These are phyloP conservation scores for Chromis chromis DNA, from an alignment of 2,797 vertebrate species.

Conservation along the genomic window DNA sequence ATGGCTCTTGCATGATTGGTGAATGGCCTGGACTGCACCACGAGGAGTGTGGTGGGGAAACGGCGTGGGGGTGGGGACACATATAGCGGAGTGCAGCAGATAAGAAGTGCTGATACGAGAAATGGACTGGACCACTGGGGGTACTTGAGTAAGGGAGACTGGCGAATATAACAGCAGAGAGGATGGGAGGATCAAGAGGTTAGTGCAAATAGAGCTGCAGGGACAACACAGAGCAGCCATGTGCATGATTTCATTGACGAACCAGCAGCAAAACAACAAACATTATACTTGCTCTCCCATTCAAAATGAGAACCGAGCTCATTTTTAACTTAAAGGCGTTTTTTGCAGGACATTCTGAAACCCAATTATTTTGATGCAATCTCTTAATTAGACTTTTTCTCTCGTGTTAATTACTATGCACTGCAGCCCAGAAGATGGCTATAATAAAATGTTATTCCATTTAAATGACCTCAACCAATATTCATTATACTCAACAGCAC, in stretches of 20 bases:
- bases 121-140: conserved; percentile 73
- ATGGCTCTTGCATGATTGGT: conserved; percentile 64
- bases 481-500: conserved; percentile 16
- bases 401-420: conserved; percentile 53
- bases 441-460: conserved; percentile 48
- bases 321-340: conserved; percentile 28
- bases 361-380: conserved; percentile 62
- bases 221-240: conserved; percentile 32
- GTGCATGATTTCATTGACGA: conserved; percentile 34
- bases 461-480: conserved; percentile 46
- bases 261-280: conserved; percentile 29
- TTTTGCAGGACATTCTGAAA: conserved; percentile 34
- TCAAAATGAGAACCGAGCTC: conserved; percentile 6
- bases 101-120: conserved; percentile 72
- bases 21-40: conserved; percentile 63
- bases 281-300: neutral
- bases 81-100: conserved; percentile 55
- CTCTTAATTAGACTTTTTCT: conserved; percentile 57
- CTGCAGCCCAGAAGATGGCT: conserved; percentile 24
- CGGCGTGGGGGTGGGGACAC: neutral
- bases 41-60: conserved; percentile 16
- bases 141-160: conserved; percentile 54
- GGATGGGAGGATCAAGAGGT: conserved; percentile 61
- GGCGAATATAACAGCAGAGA: conserved; percentile 48
- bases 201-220: conserved; percentile 59